A percentile compares a stretch with the other conserved stretches of the same genome.
phyloP scores from a whole-genome alignment of 2,113 vertebrate species.

The Romanogobio albipinnatus region DNA sequence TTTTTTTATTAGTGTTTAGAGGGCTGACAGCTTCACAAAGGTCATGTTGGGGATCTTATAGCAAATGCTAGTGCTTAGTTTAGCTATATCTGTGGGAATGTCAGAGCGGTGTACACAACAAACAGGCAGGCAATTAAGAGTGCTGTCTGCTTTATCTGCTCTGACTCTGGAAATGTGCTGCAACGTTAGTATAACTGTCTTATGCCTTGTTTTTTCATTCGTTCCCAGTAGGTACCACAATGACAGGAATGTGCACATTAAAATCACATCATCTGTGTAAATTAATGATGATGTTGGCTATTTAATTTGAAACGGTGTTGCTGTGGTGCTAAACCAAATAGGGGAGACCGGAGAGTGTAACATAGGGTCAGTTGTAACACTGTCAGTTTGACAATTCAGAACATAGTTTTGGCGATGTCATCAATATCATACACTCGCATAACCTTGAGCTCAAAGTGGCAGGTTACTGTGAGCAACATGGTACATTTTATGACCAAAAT shows the following conservation, averaged over 20 bases:
- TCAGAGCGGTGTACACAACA: background rate
- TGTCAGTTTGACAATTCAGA: too few species aligned
- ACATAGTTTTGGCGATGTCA: too few species aligned
- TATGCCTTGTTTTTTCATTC: background rate
- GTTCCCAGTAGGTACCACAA: background rate
- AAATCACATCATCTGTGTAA: background rate
- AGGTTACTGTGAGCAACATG: too few species aligned
- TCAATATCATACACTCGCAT: too few species aligned
- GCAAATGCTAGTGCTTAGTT: constrained; percentile 5
- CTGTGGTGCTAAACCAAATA: background rate
- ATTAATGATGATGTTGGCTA: background rate
- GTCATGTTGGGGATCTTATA: constrained; percentile 17
- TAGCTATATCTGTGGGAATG: constrained; percentile 16
- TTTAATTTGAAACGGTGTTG: background rate
- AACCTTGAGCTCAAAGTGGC: too few species aligned
- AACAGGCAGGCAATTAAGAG: constrained; percentile 29
- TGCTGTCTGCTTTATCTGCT: constrained; percentile 11
- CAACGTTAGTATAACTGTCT: background rate
- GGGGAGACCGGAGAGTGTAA: too few species aligned
- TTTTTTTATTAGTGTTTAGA: constrained; percentile 21
- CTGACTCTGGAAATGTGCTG: background rate
- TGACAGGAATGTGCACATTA: background rate
- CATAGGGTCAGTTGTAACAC: too few species aligned
- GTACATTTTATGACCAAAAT: too few species aligned
- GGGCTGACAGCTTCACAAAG: constrained; percentile 35